Conservation (phyloP, 2,888 invertebrate genomes). For the Habroteleia sp. region DNA sequence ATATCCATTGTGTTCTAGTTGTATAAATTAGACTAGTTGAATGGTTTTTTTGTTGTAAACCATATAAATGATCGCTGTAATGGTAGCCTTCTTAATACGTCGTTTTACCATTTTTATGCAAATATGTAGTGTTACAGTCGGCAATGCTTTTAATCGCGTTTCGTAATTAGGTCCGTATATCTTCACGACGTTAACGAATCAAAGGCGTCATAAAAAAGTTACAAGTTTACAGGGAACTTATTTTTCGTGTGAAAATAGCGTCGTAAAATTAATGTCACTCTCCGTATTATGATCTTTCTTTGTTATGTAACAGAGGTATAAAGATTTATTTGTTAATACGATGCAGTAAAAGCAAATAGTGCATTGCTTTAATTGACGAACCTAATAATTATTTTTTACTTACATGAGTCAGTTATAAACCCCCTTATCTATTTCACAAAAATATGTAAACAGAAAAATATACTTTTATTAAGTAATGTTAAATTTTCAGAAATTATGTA, state of each 20-base stretch:
- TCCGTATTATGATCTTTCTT: constrained; percentile 29
- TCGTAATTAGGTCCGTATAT: constrained; percentile 37
- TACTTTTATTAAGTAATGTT: too few species aligned
- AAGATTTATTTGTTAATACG: constrained; percentile 26
- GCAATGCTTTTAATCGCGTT: constrained; percentile 11
- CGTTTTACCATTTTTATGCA: constrained; percentile 29
- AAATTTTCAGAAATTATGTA: too few species aligned
- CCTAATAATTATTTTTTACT: constrained; percentile 15
- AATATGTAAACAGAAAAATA: too few species aligned
- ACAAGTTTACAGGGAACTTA: constrained; percentile 20
- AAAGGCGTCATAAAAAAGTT: constrained; percentile 23
- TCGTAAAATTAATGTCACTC: constrained; percentile 37
- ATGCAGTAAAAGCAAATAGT: constrained; percentile 10
- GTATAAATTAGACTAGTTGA: constrained; percentile 47
- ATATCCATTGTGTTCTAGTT: constrained; percentile 39
- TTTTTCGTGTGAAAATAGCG: constrained; percentile 31
- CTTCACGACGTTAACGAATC: constrained; percentile 26
- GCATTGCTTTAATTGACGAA: constrained; percentile 24
- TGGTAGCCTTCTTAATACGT: not conserved
- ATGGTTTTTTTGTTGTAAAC: constrained; percentile 29
- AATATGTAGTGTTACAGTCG: constrained; percentile 11
- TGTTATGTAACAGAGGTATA: constrained; percentile 20
- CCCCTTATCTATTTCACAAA: too few species aligned
- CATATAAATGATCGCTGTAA: constrained; percentile 13
- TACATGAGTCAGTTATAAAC: too few species aligned